Conservation (phyloP, 23 tunicate species). For the Botrylloides violaceus region DNA sequence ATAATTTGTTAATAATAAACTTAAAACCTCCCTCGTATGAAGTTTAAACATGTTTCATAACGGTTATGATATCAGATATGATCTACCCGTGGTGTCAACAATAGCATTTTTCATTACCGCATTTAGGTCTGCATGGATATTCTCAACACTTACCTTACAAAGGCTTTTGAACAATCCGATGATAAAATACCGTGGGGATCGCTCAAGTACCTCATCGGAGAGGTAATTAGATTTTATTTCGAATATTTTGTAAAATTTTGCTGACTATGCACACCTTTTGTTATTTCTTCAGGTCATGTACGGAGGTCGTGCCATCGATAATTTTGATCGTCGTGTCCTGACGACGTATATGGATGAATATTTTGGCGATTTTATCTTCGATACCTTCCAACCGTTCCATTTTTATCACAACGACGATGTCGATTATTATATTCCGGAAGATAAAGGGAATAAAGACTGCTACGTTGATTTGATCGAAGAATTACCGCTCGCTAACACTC, state of each 20-base stretch:
- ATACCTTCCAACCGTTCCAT: constrained; percentile 98
- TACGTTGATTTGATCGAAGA: constrained; percentile 77
- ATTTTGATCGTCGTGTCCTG: constrained; percentile 88
- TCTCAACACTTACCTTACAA: constrained; percentile 83
- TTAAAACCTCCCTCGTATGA: no score
- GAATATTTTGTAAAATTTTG: background rate
- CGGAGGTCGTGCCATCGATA: constrained; percentile 97
- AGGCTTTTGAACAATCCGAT: constrained; percentile 79
- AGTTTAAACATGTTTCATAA: no score
- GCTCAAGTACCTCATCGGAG: constrained; percentile 93
- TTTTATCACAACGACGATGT: constrained; percentile 89
- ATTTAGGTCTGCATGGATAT: constrained; percentile 98
- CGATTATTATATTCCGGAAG: constrained; percentile 89
- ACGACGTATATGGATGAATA: constrained; percentile 99
- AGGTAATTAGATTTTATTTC: constrained; percentile 38
- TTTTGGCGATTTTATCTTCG: constrained; percentile 98
- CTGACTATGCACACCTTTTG: background rate
- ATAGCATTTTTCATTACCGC: no score
- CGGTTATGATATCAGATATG: no score
- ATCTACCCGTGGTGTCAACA: no score
- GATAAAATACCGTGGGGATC: constrained; percentile 99
- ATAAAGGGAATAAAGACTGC: constrained; percentile 87
- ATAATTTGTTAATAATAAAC: no score
- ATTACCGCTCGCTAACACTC: constrained; percentile 92
- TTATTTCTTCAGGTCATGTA: constrained; percentile 99